Percentiles rank a stretch among this genome's conserved stretches.
Evolutionary conservation across 1,140 invertebrate genomes (phyloP).

Genomic region (Archegozetes longisetosus): DNA sequence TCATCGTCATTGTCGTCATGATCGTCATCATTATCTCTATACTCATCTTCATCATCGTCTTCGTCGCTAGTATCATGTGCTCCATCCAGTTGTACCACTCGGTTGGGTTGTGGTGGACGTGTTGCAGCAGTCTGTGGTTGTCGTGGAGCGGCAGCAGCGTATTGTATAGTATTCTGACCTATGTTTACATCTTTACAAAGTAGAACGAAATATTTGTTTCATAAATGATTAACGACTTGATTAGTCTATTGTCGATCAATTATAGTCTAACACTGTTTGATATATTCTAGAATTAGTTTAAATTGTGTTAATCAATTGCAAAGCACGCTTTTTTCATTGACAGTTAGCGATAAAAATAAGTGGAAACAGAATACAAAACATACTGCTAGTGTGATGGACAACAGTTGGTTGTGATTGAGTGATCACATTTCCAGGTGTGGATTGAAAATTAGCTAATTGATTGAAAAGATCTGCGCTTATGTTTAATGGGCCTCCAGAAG

Average conservation of each 20-base stretch:
- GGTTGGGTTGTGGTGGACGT: neutral
- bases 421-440: too few relatives aligned
- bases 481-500: too few relatives aligned
- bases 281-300: too few relatives aligned
- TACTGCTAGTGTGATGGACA: neutral
- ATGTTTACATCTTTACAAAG: neutral
- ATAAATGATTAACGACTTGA: neutral
- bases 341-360: too few relatives aligned
- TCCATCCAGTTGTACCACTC: constrained; percentile 45
- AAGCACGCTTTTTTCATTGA: too few relatives aligned
- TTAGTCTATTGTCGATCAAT: neutral
- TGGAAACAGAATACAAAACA: too few relatives aligned
- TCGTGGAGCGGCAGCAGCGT: neutral
- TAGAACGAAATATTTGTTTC: neutral
- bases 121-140: neutral
- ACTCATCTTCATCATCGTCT: constrained; percentile 49
- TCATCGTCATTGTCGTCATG: constrained; percentile 42
- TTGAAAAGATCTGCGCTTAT: too few relatives aligned
- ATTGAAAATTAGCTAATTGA: too few relatives aligned
- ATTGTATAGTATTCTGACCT: neutral
- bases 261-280: neutral
- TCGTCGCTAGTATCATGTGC: constrained; percentile 42
- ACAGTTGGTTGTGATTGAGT: neutral
- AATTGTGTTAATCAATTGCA: too few relatives aligned
- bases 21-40: constrained; percentile 44